A percentile compares a stretch with the other conserved stretches of the same genome.
phyloP scores from a whole-genome alignment of 2,888 invertebrate genomes.

The Himalopsyche japonica region DNA sequence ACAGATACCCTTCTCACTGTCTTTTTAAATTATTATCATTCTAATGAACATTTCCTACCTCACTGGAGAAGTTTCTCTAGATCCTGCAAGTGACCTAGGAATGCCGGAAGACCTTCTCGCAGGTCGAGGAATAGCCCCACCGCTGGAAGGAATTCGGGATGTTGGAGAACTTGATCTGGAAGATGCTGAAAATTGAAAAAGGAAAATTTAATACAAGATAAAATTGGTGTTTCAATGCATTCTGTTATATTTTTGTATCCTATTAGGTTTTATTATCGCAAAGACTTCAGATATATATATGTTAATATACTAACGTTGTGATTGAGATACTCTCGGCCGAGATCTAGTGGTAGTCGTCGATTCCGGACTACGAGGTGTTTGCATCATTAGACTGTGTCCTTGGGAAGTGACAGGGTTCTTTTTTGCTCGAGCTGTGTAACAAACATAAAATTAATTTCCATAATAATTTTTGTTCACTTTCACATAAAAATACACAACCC shows the following conservation, averaged over 20 bases:
- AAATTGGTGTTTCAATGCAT: too few species aligned
- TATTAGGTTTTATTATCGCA: too few species aligned
- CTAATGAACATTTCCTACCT: constrained; percentile 46
- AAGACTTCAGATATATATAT: too few species aligned
- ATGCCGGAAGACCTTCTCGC: constrained; percentile 61
- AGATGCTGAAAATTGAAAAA: constrained; percentile 67
- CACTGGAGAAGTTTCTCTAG: constrained; percentile 69
- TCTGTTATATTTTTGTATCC: too few species aligned
- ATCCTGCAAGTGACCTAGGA: constrained; percentile 69
- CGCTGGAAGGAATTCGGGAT: constrained; percentile 74
- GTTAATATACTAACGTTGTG: constrained; percentile 76
- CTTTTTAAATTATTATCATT: not conserved
- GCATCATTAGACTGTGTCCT: constrained; percentile 21
- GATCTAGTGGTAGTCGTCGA: constrained; percentile 63
- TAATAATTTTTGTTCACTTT: too few species aligned
- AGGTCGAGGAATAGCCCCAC: constrained; percentile 62
- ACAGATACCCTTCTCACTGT: too few species aligned
- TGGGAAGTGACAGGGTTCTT: constrained; percentile 54
- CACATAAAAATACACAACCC: too few species aligned
- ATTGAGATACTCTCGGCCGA: constrained; percentile 83
- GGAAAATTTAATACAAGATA: not conserved
- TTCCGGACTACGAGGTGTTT: constrained; percentile 65
- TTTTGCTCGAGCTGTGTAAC: constrained; percentile 65
- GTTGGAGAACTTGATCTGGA: constrained; percentile 94
- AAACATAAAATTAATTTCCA: not conserved